Evolutionary conservation across 2,888 invertebrate species (phyloP), one percentile per base, ranked within the genome.

Genomic region (Ganaspis brasiliensis): DNA sequence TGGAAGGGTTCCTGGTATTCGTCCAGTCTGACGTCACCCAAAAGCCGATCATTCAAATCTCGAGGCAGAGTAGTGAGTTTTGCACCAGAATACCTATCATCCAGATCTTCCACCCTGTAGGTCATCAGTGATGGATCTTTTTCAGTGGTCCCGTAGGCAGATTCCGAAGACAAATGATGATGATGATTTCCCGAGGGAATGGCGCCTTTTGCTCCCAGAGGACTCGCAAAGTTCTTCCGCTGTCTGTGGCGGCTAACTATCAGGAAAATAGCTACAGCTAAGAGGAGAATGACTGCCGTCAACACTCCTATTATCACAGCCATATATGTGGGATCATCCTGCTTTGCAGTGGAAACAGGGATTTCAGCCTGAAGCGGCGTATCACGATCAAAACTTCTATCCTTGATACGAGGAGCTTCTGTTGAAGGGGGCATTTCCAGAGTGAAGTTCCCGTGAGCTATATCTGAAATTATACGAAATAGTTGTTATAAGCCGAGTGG

Each of bases 51-150:
- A 81, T 91, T 91, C 55, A 91, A 87, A 80, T 91, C 91, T 45
- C 91, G 84, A 5, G 91, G 91, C 63, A 91, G 76, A 5, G 91
- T 91, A 37, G 91, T 90, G 67, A 91, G 82, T 74, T 91, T 91
- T 12, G 90, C 88, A 2, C 90, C 91, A 2, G 90, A 89, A 80
- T 91, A 91, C 70, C 91, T 85, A 81, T 93, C 94, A 82, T 95
- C 95, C 26, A 94, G 92, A 83, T 93, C 93, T 73, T 93, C 93
- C 59, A 93, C 93, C 52, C 93, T 92, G 84, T 94, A 94, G 14
- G 93, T 90, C 87, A 92, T 92, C 70, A 92, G 89, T 80, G 88
- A 92, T 85, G 87, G 93, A 90, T 79, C 94, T 85, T 93, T 93
- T 75, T 93, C 93, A 31, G 92, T 92, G 37, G 91, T 92, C 10